Percentiles rank a stretch among this genome's conserved stretches.
These are phyloP conservation scores for Haemorhous mexicanus DNA, from an alignment of 2,113 vertebrate species.

Conservation along the genomic window DNA sequence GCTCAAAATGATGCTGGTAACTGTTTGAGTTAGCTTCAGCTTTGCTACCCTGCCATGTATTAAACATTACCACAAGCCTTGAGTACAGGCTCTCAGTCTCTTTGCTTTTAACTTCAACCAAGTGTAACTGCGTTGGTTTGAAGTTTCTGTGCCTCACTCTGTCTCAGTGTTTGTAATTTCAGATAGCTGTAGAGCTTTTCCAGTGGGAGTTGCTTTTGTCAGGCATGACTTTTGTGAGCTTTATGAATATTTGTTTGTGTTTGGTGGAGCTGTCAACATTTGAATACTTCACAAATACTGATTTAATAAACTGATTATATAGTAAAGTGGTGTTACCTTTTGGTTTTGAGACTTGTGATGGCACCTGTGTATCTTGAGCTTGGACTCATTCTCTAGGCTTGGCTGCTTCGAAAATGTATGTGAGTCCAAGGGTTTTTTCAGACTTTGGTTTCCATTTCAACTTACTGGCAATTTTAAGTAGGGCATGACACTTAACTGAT, in stretches of 20 bases:
- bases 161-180: not conserved
- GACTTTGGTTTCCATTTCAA: not conserved
- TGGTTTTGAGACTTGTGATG: not conserved
- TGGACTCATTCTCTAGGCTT: not conserved
- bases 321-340: not conserved
- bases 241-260: not conserved
- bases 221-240: not conserved
- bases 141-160: not conserved
- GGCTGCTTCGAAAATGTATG: not conserved
- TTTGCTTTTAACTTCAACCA: not conserved
- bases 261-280: not conserved
- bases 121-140: not conserved
- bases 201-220: not conserved
- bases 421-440: not conserved
- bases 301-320: not conserved
- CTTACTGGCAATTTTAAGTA: not conserved
- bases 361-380: not conserved
- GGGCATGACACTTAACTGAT: not conserved
- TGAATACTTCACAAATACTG: not conserved
- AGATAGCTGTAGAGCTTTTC: not conserved
- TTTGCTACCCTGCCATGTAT: rapidly evolving
- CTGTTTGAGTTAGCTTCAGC: not conserved
- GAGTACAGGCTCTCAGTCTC: not conserved
- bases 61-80: not conserved
- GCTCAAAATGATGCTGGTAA: not conserved